Conservation (phyloP, 2,888 invertebrate species). For the Tuta absoluta region DNA sequence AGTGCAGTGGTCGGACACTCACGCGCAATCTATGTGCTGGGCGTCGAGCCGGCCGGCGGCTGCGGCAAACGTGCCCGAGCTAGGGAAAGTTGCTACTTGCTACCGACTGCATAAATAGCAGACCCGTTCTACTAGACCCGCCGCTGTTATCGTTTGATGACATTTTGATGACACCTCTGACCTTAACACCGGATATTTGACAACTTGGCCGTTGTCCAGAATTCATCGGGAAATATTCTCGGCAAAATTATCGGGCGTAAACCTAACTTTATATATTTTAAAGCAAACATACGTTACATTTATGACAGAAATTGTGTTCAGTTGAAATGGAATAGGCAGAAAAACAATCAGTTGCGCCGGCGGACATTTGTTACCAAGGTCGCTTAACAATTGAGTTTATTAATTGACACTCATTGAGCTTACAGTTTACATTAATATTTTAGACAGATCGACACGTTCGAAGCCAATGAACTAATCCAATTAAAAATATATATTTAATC, state of each 20-base stretch:
- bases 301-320: constrained; percentile 35
- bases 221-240: constrained; percentile 16
- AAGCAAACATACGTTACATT: constrained; percentile 4
- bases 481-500: not conserved
- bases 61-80: constrained; percentile 30
- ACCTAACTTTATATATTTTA: constrained; percentile 25
- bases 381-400: constrained; percentile 55
- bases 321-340: constrained; percentile 49
- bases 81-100: constrained; percentile 67
- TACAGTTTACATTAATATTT: constrained; percentile 45
- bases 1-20: constrained; percentile 59
- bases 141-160: constrained; percentile 38
- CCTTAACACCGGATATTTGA: constrained; percentile 24
- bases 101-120: constrained; percentile 54
- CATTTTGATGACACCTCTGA: constrained; percentile 28
- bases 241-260: constrained; percentile 5
- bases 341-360: constrained; percentile 49
- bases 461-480: constrained; percentile 37
- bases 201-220: constrained; percentile 24
- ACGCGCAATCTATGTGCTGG: constrained; percentile 50
- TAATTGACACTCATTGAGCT: constrained; percentile 55
- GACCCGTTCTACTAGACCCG: constrained; percentile 45
- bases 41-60: constrained; percentile 42
- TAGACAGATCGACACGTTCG: constrained; percentile 42
- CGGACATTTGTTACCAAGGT: constrained; percentile 56